Percentiles rank a stretch among this genome's conserved stretches.
phyloP scores from a whole-genome alignment of 2,888 invertebrate genomes.

The Lasioglossum zephyrum region DNA sequence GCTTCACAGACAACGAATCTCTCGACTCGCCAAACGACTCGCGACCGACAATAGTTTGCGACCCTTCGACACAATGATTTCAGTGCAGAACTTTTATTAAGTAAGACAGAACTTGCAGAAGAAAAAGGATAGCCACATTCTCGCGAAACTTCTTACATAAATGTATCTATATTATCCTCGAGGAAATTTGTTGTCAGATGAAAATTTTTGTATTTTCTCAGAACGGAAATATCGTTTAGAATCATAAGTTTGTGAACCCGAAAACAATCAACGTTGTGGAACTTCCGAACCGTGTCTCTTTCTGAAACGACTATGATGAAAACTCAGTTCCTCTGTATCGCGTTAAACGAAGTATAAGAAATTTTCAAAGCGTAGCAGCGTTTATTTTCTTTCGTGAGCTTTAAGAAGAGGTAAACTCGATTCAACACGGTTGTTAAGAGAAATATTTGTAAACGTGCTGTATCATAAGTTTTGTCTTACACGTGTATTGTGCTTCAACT shows the following conservation, averaged over 20 bases:
- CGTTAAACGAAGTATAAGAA: conserved; percentile 26
- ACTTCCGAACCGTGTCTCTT: neutral
- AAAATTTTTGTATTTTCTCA: conserved; percentile 5
- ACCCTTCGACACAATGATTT: conserved; percentile 31
- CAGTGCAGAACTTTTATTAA: conserved; percentile 20
- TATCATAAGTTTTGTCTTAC: conserved; percentile 57
- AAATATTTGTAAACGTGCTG: conserved; percentile 44
- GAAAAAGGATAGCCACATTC: neutral
- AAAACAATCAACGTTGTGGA: conserved; percentile 5
- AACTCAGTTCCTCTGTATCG: conserved; percentile 44
- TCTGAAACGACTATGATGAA: conserved; percentile 6
- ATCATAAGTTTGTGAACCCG: neutral
- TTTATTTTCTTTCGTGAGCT: conserved; percentile 10
- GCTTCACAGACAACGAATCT: conserved; percentile 66
- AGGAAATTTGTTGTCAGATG: neutral
- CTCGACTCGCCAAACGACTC: conserved; percentile 52
- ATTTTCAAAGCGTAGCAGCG: conserved; percentile 13
- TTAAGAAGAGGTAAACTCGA: conserved; percentile 14
- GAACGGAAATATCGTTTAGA: neutral
- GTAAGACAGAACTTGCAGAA: conserved; percentile 48
- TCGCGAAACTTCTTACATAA: neutral
- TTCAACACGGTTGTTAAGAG: conserved; percentile 40
- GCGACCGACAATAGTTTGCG: conserved; percentile 49
- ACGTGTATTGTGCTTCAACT: conserved; percentile 27
- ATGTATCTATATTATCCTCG: neutral